Evolutionary conservation across 2,797 vertebrate genomes (phyloP).

Genomic region (Platyrinchus mystaceus): DNA sequence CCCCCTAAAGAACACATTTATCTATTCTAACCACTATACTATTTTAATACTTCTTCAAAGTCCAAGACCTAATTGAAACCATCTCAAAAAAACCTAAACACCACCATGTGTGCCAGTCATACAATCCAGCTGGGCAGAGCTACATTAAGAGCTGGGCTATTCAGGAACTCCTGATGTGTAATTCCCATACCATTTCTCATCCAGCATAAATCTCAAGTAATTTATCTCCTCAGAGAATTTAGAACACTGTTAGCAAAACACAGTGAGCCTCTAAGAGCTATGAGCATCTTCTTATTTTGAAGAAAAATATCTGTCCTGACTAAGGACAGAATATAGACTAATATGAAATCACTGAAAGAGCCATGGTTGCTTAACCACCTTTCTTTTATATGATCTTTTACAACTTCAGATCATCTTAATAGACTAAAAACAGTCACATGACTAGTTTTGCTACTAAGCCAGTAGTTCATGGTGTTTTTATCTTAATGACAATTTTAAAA

Average conservation of each 20-base stretch:
- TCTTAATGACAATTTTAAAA: not conserved
- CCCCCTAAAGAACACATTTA: not conserved
- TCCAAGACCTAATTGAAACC: not conserved
- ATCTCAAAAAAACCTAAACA: not conserved
- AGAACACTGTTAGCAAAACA: not conserved
- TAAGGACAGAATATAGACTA: not conserved
- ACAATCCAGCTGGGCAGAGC: not conserved
- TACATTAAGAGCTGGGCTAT: not conserved
- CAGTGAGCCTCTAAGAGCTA: not conserved
- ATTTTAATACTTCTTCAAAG: not conserved
- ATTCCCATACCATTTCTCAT: not conserved
- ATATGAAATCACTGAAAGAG: not conserved
- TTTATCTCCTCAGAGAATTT: not conserved
- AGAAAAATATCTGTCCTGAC: not conserved
- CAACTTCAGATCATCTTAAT: not conserved
- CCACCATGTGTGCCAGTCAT: not conserved
- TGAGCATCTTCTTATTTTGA: not conserved
- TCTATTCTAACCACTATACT: not conserved
- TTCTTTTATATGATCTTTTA: too few relatives aligned
- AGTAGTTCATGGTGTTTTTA: not conserved
- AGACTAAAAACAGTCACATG: not conserved
- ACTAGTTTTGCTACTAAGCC: not conserved
- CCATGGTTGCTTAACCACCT: not conserved
- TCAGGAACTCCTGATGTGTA: not conserved
- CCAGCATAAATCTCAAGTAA: not conserved